These are phyloP conservation scores for Loriculus beryllinus DNA, from an alignment of 2,797 vertebrate genomes.

Conservation along the genomic window DNA sequence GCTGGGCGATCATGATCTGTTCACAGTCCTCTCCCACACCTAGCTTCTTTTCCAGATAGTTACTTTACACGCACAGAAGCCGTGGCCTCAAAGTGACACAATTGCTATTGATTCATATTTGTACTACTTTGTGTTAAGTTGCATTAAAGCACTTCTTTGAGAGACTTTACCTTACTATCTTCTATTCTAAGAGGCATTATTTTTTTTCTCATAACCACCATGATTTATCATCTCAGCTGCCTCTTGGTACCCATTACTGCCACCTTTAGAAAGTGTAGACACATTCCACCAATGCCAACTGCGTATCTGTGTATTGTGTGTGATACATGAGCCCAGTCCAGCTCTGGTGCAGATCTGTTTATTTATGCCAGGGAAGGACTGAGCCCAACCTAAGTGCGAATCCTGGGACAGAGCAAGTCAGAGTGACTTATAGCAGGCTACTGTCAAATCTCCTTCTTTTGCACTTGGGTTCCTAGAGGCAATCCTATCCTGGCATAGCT, in stretches of 20 bases:
- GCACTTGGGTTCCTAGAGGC: neutral
- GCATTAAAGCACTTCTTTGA: neutral
- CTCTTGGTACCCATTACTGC: neutral
- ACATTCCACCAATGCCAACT: neutral
- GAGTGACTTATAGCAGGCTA: neutral
- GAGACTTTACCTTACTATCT: neutral
- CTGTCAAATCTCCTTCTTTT: neutral
- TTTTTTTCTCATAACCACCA: neutral
- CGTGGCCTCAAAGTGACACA: neutral
- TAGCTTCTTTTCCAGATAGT: neutral
- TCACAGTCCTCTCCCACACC: neutral
- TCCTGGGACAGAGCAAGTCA: neutral
- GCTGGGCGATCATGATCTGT: neutral
- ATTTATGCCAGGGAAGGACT: neutral
- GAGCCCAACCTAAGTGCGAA: neutral
- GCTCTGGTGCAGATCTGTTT: neutral
- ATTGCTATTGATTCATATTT: neutral
- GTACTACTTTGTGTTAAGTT: neutral
- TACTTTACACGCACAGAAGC: neutral
- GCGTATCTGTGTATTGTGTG: neutral
- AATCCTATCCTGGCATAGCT: neutral
- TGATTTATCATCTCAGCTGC: neutral
- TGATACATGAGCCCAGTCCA: neutral
- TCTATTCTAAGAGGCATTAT: neutral
- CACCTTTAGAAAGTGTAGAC: neutral